Evolutionary conservation across 53 echinoderm and acorn worm genomes (phyloP).

Genomic region (Mesocentrotus franciscanus): DNA sequence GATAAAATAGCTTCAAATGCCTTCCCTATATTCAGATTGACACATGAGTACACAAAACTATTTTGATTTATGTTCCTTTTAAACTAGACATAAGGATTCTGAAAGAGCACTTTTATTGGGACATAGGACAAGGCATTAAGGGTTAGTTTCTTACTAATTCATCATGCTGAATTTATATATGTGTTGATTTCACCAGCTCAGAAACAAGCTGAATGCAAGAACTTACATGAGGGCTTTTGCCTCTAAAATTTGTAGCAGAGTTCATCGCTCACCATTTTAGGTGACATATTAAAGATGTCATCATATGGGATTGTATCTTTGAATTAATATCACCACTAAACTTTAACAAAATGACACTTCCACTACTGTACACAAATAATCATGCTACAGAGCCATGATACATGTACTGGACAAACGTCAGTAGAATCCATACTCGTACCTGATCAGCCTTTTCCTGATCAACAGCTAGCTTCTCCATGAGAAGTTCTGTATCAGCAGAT

Average conservation of each 20-base stretch:
- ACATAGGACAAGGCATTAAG: background rate
- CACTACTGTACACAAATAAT: background rate
- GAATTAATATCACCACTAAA: too few relatives aligned
- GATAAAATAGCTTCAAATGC: background rate
- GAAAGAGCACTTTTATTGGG: background rate
- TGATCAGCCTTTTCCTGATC: constrained; percentile 98
- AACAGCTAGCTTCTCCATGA: constrained; percentile 97
- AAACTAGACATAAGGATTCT: background rate
- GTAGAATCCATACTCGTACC: constrained; percentile 41
- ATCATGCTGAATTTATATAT: too few relatives aligned
- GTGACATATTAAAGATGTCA: too few relatives aligned
- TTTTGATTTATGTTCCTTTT: background rate
- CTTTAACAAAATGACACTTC: too few relatives aligned
- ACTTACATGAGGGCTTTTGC: too few relatives aligned
- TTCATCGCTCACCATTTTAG: too few relatives aligned
- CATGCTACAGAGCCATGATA: background rate
- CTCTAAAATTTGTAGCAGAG: too few relatives aligned
- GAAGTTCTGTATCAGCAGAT: constrained; percentile 89
- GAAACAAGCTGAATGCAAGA: too few relatives aligned
- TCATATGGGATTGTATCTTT: too few relatives aligned
- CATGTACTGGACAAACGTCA: background rate
- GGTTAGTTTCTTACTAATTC: too few relatives aligned
- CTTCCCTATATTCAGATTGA: background rate
- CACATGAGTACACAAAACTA: background rate
- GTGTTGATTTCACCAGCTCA: too few relatives aligned